phyloP scores from a whole-genome alignment of 92 coral and sea anemone species.

The Porites divaricata region DNA sequence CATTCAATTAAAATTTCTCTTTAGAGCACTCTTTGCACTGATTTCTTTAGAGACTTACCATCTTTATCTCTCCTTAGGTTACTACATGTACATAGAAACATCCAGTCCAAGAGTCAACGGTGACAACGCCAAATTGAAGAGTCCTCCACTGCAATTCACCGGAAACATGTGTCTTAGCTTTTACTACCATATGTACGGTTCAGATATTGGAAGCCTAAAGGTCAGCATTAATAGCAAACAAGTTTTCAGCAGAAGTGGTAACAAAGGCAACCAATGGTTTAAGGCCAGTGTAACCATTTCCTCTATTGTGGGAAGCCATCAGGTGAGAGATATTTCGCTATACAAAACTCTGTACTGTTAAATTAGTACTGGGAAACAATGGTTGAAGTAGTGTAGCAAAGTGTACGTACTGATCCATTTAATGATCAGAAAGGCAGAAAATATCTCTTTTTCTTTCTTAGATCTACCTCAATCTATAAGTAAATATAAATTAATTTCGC shows the following conservation, averaged over 20 bases:
- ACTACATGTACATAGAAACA: slow-evolving; percentile 56
- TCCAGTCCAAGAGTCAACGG: slow-evolving; percentile 34
- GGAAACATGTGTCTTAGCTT: slow-evolving; percentile 40
- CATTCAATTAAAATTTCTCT: no score
- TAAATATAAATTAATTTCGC: no score
- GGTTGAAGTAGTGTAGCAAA: no score
- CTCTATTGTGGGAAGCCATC: background rate
- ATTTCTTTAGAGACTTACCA: no score
- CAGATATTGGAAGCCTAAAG: slow-evolving; percentile 17
- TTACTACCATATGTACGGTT: slow-evolving; percentile 58
- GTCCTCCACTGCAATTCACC: slow-evolving; percentile 21
- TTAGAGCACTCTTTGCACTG: no score
- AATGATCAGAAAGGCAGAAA: no score
- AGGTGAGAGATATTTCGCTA: slow-evolving; percentile 14
- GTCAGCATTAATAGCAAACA: slow-evolving; percentile 12
- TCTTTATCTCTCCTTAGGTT: slow-evolving; percentile 25
- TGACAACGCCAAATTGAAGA: slow-evolving; percentile 33
- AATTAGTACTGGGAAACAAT: no score
- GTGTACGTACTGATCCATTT: no score
- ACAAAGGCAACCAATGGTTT: slow-evolving; percentile 23
- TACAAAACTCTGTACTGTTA: no score
- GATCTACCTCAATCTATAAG: no score
- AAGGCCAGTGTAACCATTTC: background rate
- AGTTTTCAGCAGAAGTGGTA: slow-evolving; percentile 16
- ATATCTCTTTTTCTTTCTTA: no score